Evolutionary conservation across 2,888 invertebrate species (phyloP).

Genomic region (Elegia similella): DNA sequence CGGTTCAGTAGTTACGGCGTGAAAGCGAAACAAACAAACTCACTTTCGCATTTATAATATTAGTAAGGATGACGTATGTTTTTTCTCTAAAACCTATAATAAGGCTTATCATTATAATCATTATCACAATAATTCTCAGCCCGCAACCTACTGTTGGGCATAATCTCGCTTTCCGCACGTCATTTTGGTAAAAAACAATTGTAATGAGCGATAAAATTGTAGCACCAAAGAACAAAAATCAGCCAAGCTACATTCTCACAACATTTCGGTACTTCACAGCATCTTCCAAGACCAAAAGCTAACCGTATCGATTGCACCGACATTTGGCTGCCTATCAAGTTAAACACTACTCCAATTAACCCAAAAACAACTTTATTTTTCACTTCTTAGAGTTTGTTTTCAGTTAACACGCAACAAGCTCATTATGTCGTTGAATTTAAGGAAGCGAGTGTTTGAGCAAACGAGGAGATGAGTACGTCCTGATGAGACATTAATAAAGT

Average conservation of each 20-base stretch:
- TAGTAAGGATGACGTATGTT: no score
- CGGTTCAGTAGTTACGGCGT: no score
- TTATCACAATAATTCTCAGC: no score
- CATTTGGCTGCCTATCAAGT: slow-evolving; percentile 15
- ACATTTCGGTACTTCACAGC: not conserved
- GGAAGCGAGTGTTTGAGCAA: slow-evolving; percentile 13
- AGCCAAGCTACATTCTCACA: slow-evolving; percentile 1
- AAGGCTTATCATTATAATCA: no score
- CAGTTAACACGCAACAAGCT: not conserved
- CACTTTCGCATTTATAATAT: no score
- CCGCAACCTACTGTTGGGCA: no score
- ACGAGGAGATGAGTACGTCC: not conserved
- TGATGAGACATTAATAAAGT: not conserved
- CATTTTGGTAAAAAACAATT: no score
- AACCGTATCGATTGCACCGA: slow-evolving; percentile 12
- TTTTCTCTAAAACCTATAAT: no score
- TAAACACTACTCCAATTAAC: not conserved
- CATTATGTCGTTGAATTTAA: slow-evolving; percentile 7
- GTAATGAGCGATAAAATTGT: no score
- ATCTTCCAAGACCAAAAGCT: slow-evolving; percentile 5
- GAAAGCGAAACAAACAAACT: no score
- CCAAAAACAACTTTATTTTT: not conserved
- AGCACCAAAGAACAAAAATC: not conserved
- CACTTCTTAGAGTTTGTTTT: not conserved
- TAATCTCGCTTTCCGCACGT: no score